phyloP scores from a whole-genome alignment of 2,888 invertebrate genomes.

The Yponomeuta sedellus region DNA sequence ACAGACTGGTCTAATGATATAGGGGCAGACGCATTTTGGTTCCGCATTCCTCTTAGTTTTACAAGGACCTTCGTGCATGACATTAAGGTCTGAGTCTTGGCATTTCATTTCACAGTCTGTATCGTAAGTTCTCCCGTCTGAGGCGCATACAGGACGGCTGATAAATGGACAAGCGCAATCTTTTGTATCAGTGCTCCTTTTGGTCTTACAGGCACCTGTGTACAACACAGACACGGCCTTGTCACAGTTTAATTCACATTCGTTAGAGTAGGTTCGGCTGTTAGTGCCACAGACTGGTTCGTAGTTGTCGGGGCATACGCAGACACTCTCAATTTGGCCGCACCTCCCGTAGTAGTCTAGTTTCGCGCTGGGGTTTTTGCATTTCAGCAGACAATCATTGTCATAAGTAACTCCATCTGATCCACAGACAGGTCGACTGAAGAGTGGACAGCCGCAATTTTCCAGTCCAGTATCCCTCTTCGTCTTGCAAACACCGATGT shows the following conservation, averaged over 20 bases:
- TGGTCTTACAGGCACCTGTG: neutral
- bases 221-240: neutral
- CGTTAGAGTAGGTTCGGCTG: constrained; percentile 35
- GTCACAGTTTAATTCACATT: constrained; percentile 34
- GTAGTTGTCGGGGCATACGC: too few relatives aligned
- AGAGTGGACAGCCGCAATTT: too few relatives aligned
- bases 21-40: neutral
- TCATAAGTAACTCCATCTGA: constrained; percentile 81
- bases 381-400: constrained; percentile 80
- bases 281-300: constrained; percentile 38
- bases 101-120: too few relatives aligned
- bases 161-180: neutral
- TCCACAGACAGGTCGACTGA: constrained; percentile 76
- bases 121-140: neutral
- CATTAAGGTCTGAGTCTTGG: too few relatives aligned
- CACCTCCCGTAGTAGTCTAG: neutral
- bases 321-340: too few relatives aligned
- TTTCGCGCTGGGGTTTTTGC: constrained; percentile 28
- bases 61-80: too few relatives aligned
- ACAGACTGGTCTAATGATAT: constrained; percentile 22
- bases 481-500: neutral
- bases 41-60: too few relatives aligned
- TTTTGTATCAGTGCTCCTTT: neutral
- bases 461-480: neutral
- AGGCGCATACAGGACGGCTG: neutral